Evolutionary conservation across 2,797 vertebrate species (phyloP), one percentile per base, ranked within the genome.

Genomic region (Tokudaia muenninki): DNA sequence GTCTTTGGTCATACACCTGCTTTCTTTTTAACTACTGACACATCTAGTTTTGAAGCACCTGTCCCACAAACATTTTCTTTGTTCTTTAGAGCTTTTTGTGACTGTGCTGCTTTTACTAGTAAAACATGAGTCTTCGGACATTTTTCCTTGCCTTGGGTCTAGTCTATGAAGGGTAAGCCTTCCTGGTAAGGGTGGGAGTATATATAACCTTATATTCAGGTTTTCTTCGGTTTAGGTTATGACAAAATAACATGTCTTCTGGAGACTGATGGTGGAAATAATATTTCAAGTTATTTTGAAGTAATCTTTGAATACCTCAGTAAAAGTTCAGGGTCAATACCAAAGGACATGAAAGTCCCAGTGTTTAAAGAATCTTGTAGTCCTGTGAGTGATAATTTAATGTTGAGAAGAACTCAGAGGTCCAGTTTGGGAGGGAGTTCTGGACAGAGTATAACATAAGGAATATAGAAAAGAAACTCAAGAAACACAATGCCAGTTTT

Each of bases 351-450:
- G 47, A 57, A 84, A 87, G 3, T 55, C 41, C 19, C 37, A 3
- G 0, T 92, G 19, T 87, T 80, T 82, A 82, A 61, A 61, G 14
- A 47, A 87, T 67, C 31, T n/a, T 67, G 0, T 0, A 81, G 8
- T 81, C 84, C 29, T 90, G 19, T 75, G 57, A 50, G 91, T 78
- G 59, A 72, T 29, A 83, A 83, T 70, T 89, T 75, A 37, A 55
- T 61, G 2, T 14, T 4, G 24, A 61, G 59, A 61, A 52, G 21
- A 7, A 16, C 29, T 78, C 50, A 92, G 70, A 75, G 31, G 37
- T 8, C 5, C 21, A 88, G 92, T 95, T 96, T 74, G 92, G 82
- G 14, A 78, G 41, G 29, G 41, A 89, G n/a, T 87, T 70, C 24
- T 93, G 2, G 21, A 81, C 16, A 57, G 34, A 4, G 37, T n/a